phyloP scores from a whole-genome alignment of 1,140 invertebrate species.

The Leptestheria dahalacensis region DNA sequence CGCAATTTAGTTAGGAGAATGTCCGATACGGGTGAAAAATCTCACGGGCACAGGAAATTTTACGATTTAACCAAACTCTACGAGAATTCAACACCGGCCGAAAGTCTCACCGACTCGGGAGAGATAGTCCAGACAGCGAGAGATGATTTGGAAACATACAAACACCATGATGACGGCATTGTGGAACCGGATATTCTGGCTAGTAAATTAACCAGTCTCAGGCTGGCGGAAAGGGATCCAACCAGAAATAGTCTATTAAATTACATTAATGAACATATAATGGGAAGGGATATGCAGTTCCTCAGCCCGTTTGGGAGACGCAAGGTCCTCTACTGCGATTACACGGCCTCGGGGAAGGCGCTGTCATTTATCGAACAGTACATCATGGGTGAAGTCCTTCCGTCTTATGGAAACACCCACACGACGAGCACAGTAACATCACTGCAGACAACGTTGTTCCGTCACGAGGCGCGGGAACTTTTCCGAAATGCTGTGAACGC shows the following conservation, averaged over 20 bases:
- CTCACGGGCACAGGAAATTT: slow-evolving; percentile 33
- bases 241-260: slow-evolving; percentile 50
- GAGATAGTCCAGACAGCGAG: neutral
- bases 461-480: slow-evolving; percentile 65
- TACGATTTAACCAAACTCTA: slow-evolving; percentile 31
- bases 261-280: slow-evolving; percentile 61
- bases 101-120: neutral
- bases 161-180: neutral
- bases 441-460: slow-evolving; percentile 71
- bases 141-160: neutral
- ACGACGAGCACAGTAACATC: slow-evolving; percentile 71
- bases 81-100: slow-evolving; percentile 11
- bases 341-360: slow-evolving; percentile 61
- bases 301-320: slow-evolving; percentile 61
- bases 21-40: slow-evolving; percentile 24
- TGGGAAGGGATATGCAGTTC: slow-evolving; percentile 60
- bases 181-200: neutral
- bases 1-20: neutral
- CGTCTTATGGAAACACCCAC: slow-evolving; percentile 70
- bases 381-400: slow-evolving; percentile 61
- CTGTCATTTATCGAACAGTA: slow-evolving; percentile 79
- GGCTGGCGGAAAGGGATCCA: slow-evolving; percentile 37
- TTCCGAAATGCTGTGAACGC: slow-evolving; percentile 65
- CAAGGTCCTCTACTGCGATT: slow-evolving; percentile 75
- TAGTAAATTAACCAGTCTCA: slow-evolving; percentile 14